Evolutionary conservation across 2,113 vertebrate genomes (phyloP).

Genomic region (Myrmecobius fasciatus): DNA sequence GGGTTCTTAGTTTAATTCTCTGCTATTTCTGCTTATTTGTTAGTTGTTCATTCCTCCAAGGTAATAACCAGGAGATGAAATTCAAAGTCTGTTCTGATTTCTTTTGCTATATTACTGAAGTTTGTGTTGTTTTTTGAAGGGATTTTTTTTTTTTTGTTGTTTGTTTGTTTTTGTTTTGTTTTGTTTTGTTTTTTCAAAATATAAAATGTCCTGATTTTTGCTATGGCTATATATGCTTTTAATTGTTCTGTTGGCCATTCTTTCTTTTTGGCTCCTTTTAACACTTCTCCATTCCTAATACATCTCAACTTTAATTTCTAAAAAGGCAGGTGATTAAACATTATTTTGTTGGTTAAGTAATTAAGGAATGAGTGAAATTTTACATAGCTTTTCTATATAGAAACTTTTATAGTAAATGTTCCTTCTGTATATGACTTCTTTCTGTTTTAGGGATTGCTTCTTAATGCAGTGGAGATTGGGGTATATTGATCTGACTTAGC

Average conservation of each 20-base stretch:
- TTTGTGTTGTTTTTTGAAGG: neutral
- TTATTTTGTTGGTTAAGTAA: neutral
- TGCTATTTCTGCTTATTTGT: neutral
- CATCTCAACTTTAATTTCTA: neutral
- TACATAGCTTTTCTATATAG: neutral
- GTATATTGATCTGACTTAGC: neutral
- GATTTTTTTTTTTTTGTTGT: no score
- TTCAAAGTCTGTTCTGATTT: neutral
- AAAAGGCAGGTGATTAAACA: neutral
- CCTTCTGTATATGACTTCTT: neutral
- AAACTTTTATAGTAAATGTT: neutral
- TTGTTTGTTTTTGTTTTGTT: no score
- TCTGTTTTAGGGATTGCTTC: neutral
- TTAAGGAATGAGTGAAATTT: conserved; percentile 9
- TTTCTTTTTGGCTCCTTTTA: neutral
- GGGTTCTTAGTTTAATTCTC: neutral
- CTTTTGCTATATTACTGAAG: neutral
- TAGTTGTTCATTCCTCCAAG: neutral
- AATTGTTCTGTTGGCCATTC: neutral
- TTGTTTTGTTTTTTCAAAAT: neutral
- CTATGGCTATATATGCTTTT: neutral
- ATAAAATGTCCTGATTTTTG: neutral
- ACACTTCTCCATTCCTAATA: neutral
- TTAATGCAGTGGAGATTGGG: neutral
- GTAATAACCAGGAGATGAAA: neutral